A percentile compares a stretch with the other conserved stretches of the same genome.
Conservation (phyloP, 1,140 invertebrate genomes). For the Drosophila repletoides region DNA sequence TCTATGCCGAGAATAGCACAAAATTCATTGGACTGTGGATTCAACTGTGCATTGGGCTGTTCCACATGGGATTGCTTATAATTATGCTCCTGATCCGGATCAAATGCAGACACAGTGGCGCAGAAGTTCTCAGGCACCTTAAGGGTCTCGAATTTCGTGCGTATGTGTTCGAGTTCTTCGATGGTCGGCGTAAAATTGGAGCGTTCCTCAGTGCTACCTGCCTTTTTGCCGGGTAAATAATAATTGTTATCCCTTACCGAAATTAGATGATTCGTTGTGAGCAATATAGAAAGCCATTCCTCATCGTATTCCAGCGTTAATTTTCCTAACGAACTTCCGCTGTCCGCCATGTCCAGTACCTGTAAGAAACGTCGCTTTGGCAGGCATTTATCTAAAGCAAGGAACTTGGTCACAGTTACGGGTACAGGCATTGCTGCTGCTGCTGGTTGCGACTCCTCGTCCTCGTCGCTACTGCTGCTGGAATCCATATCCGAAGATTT, state of each 20-base stretch:
- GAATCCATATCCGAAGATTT: neutral
- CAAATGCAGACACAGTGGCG: slow-evolving; percentile 87
- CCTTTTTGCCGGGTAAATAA: slow-evolving; percentile 91
- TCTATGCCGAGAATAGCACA: slow-evolving; percentile 91
- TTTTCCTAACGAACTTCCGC: slow-evolving; percentile 72
- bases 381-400: slow-evolving; percentile 98
- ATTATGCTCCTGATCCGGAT: slow-evolving; percentile 80
- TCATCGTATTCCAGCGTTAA: slow-evolving; percentile 91
- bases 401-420: slow-evolving; percentile 90
- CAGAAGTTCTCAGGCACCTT: slow-evolving; percentile 89
- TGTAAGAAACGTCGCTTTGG: slow-evolving; percentile 94
- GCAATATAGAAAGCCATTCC: slow-evolving; percentile 96
- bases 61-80: slow-evolving; percentile 59
- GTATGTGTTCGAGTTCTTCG: slow-evolving; percentile 88
- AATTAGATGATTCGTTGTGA: slow-evolving; percentile 93
- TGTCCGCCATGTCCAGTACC: slow-evolving; percentile 84
- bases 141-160: slow-evolving; percentile 87
- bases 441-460: slow-evolving; percentile 4
- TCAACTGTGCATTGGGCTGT: slow-evolving; percentile 84
- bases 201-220: slow-evolving; percentile 84
- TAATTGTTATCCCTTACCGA: slow-evolving; percentile 87
- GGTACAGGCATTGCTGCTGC: neutral
- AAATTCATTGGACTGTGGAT: slow-evolving; percentile 92
- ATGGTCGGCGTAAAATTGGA: slow-evolving; percentile 90
- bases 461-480: slow-evolving; percentile 42